Evolutionary conservation across 2,113 vertebrate species (phyloP).

Genomic region (Xenopus tropicalis): DNA sequence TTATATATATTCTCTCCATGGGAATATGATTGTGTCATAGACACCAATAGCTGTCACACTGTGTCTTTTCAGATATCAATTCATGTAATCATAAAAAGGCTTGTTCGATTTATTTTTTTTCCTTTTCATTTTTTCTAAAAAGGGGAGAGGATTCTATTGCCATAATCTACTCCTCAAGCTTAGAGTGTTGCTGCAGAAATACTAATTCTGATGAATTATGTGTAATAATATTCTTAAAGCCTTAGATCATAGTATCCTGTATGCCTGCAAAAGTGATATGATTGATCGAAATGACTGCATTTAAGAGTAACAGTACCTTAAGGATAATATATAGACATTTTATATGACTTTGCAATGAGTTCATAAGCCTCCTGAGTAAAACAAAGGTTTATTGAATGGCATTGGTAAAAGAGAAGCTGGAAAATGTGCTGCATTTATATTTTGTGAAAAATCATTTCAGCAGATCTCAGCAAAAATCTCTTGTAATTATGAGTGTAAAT

Average conservation of each 20-base stretch:
- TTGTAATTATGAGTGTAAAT: neutral
- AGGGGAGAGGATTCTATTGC: neutral
- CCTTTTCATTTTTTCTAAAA: neutral
- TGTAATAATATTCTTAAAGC: neutral
- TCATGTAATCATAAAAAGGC: neutral
- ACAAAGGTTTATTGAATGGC: constrained; percentile 23
- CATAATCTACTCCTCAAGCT: neutral
- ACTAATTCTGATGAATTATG: neutral
- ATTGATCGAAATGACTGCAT: constrained; percentile 5
- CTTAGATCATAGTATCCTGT: neutral
- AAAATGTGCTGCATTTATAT: neutral
- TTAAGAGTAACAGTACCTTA: constrained; percentile 6
- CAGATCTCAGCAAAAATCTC: neutral
- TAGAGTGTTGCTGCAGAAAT: neutral
- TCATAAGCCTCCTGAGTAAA: constrained; percentile 10
- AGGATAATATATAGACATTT: constrained; percentile 1
- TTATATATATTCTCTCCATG: constrained; percentile 4
- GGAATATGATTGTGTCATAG: neutral
- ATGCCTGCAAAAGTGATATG: neutral
- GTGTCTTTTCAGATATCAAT: constrained; percentile 2
- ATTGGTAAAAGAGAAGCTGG: neutral
- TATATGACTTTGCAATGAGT: constrained; percentile 22
- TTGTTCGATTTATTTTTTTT: neutral
- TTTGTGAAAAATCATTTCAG: neutral
- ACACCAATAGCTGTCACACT: constrained; percentile 2